Evolutionary conservation across 2,888 invertebrate genomes (phyloP).

Genomic region (Sarcophaga rosellei): DNA sequence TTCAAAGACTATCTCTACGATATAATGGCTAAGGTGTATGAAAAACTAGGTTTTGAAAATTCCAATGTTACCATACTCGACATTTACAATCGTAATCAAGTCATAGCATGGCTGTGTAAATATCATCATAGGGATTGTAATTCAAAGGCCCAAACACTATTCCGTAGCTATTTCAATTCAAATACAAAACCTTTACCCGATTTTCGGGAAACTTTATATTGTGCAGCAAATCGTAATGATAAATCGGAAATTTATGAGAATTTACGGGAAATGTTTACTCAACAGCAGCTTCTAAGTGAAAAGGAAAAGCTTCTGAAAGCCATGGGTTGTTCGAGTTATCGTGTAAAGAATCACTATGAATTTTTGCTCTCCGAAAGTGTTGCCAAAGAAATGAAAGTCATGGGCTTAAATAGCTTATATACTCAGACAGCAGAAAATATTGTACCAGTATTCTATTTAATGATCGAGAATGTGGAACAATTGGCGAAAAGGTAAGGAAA

Average conservation of each 20-base stretch:
- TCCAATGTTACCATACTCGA: slow-evolving; percentile 82
- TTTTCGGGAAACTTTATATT: slow-evolving; percentile 74
- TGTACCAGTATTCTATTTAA: slow-evolving; percentile 71
- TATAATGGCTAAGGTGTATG: slow-evolving; percentile 82
- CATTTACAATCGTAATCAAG: slow-evolving; percentile 84
- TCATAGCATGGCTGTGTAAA: slow-evolving; percentile 85
- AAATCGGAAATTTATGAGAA: slow-evolving; percentile 84
- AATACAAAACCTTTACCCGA: slow-evolving; percentile 89
- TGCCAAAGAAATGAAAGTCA: slow-evolving; percentile 69
- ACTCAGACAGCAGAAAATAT: slow-evolving; percentile 81
- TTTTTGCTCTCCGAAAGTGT: slow-evolving; percentile 80
- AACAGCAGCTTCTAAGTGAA: slow-evolving; percentile 85
- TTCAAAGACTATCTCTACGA: slow-evolving; percentile 76
- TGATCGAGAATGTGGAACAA: slow-evolving; percentile 68
- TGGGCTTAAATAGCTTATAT: slow-evolving; percentile 81
- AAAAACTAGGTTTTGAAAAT: slow-evolving; percentile 81
- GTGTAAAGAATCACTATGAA: slow-evolving; percentile 81
- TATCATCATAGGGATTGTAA: slow-evolving; percentile 84
- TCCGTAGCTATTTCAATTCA: slow-evolving; percentile 84
- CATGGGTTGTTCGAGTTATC: slow-evolving; percentile 86
- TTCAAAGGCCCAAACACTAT: slow-evolving; percentile 81
- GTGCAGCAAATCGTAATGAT: slow-evolving; percentile 70
- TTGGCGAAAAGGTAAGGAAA: slow-evolving; percentile 73
- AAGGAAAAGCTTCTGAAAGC: slow-evolving; percentile 85
- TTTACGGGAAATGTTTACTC: slow-evolving; percentile 84